A percentile compares a stretch with the other conserved stretches of the same genome.
These are phyloP conservation scores for Lacerta agilis DNA, from an alignment of 2,797 vertebrate genomes.

Conservation along the genomic window DNA sequence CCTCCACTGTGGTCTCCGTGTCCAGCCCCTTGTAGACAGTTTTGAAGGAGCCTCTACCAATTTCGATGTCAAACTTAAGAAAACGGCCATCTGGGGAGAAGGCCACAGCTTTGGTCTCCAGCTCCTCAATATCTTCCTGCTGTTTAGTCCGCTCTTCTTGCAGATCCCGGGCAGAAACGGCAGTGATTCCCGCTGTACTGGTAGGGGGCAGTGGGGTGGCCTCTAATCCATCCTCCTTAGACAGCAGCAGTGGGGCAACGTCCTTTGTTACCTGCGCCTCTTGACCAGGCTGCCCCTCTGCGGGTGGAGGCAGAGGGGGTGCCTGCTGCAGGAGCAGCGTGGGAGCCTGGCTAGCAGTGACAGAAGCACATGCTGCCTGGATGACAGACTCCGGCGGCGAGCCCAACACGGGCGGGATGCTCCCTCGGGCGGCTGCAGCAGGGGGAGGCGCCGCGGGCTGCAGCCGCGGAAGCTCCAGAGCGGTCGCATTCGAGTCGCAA, in stretches of 20 bases:
- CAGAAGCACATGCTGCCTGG: conserved; percentile 32
- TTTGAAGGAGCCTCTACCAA: conserved; percentile 97
- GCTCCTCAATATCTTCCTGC: conserved; percentile 93
- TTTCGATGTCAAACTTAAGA: conserved; percentile 98
- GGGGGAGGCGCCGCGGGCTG: conserved; percentile 84
- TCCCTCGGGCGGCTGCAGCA: conserved; percentile 53
- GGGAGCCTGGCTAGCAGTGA: conserved; percentile 38
- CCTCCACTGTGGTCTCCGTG: conserved; percentile 97
- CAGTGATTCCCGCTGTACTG: conserved; percentile 43
- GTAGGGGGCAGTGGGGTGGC: conserved; percentile 62
- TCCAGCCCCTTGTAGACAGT: conserved; percentile 98
- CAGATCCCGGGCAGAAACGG: conserved; percentile 61
- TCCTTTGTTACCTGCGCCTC: conserved; percentile 62
- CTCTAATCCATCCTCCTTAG: conserved; percentile 68
- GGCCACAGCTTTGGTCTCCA: conserved; percentile 96
- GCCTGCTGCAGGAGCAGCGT: conserved; percentile 47
- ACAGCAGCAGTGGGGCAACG: conserved; percentile 44
- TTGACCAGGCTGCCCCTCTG: conserved; percentile 54
- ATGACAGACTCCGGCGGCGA: conserved; percentile 56
- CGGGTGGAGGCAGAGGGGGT: conserved; percentile 37
- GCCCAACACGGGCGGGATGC: conserved; percentile 49
- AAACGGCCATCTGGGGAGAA: conserved; percentile 95
- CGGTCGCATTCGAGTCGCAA: conserved; percentile 97
- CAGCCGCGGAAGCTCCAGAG: conserved; percentile 92
- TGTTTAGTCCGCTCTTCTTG: conserved; percentile 77